These are phyloP conservation scores for Neoniphon sammara DNA, from an alignment of 2,797 vertebrate species.

Conservation along the genomic window DNA sequence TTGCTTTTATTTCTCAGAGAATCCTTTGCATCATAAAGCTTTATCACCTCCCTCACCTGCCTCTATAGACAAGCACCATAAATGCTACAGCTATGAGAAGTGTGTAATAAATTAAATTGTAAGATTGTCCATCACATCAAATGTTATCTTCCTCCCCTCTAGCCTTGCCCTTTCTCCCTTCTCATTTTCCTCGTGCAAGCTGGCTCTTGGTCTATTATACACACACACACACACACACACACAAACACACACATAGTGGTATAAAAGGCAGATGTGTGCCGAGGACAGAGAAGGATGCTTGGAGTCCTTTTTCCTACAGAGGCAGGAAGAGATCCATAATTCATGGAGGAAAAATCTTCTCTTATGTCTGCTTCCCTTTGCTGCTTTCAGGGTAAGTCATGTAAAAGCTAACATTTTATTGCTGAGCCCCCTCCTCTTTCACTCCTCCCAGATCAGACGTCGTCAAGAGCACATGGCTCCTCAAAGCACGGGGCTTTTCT, in stretches of 20 bases:
- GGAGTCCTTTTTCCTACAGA: conserved; percentile 38
- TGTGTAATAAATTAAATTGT: background rate
- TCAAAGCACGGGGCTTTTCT: conserved; percentile 33
- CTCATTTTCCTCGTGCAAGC: background rate
- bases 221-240: conserved; percentile 29
- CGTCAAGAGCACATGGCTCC: conserved; percentile 19
- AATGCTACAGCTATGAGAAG: conserved; percentile 3
- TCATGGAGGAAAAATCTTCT: conserved; percentile 43
- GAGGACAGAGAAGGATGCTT: conserved; percentile 47
- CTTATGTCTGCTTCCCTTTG: conserved; percentile 20
- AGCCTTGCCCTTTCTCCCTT: background rate
- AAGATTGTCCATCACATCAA: background rate
- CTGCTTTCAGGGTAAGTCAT: conserved; percentile 28
- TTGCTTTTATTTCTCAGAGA: conserved; percentile 14
- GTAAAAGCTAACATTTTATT: conserved; percentile 36
- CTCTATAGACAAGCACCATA: conserved; percentile 11
- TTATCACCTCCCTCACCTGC: conserved; percentile 31
- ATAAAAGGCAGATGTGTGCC: conserved; percentile 1
- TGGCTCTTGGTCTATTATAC: background rate
- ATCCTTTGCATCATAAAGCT: conserved; percentile 3
- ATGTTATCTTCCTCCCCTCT: background rate
- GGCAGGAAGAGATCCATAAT: conserved; percentile 54
- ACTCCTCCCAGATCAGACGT: conserved; percentile 8
- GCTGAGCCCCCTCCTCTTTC: conserved; percentile 2
- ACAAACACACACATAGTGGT: conserved; percentile 31